A percentile compares a stretch with the other conserved stretches of the same genome.
Evolutionary conservation across 2,888 invertebrate species (phyloP).

Genomic region (Lymantria monacha): DNA sequence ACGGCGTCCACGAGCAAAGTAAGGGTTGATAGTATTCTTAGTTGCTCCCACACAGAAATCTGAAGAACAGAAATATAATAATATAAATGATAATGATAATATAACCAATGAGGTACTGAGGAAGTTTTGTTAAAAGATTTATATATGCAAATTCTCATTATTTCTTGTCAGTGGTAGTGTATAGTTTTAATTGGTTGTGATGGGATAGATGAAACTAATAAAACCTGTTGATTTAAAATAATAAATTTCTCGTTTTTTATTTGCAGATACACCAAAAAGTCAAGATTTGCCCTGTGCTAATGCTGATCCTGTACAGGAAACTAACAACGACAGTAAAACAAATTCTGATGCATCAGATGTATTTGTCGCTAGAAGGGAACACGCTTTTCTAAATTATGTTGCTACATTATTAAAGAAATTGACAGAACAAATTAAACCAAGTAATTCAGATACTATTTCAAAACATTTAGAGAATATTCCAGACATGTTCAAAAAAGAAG

Average conservation of each 20-base stretch:
- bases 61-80: no score
- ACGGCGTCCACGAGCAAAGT: no score
- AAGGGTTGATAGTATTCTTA: no score
- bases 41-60: no score
- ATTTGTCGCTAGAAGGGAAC: not conserved
- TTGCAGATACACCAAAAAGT: constrained; percentile 7
- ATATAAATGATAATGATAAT: no score
- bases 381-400: constrained; percentile 14
- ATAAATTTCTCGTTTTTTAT: not conserved
- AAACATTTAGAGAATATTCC: constrained; percentile 51
- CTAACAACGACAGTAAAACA: not conserved
- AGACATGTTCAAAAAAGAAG: constrained; percentile 45
- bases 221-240: no score
- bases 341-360: not conserved
- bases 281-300: not conserved
- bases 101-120: no score
- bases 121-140: no score
- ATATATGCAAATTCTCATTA: no score
- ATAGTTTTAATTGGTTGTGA: no score
- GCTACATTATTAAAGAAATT: constrained; percentile 42
- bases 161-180: no score
- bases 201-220: no score
- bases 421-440: constrained; percentile 38
- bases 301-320: not conserved
- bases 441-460: constrained; percentile 29